These are phyloP conservation scores for Drosophila crucigera DNA, from an alignment of 2,888 invertebrate genomes.

Conservation along the genomic window DNA sequence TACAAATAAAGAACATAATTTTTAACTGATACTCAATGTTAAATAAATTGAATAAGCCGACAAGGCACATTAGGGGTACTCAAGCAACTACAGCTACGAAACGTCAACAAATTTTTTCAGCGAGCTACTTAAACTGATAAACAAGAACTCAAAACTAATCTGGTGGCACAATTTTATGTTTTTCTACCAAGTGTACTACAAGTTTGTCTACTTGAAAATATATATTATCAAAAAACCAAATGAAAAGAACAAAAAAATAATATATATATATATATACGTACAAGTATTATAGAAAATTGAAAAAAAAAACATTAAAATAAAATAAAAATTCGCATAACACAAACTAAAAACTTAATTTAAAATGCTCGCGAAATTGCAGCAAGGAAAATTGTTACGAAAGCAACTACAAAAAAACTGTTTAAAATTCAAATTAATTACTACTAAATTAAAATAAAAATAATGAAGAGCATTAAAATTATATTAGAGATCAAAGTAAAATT, in stretches of 20 bases:
- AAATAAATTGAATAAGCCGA: conserved; percentile 44
- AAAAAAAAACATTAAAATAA: not conserved
- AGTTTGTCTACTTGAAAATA: conserved; percentile 73
- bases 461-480: conserved; percentile 64
- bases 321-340: conserved; percentile 15
- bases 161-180: conserved; percentile 79
- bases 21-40: conserved; percentile 63
- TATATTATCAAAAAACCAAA: conserved; percentile 43
- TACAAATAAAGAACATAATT: conserved; percentile 28
- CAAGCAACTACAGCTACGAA: conserved; percentile 73
- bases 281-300: conserved; percentile 62
- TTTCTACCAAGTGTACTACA: conserved; percentile 77
- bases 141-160: conserved; percentile 67
- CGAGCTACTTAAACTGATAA: conserved; percentile 63
- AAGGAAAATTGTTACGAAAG: conserved; percentile 59
- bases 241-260: conserved; percentile 21
- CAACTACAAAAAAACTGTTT: conserved; percentile 64
- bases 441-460: conserved; percentile 49
- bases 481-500: conserved; percentile 73
- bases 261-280: conserved; percentile 41
- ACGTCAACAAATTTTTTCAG: conserved; percentile 70
- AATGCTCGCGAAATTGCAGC: conserved; percentile 37
- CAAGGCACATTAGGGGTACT: conserved; percentile 72
- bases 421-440: conserved; percentile 74
- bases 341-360: conserved; percentile 44